Evolutionary conservation across 1,140 invertebrate species (phyloP).

Genomic region (Rhysida immarginata): DNA sequence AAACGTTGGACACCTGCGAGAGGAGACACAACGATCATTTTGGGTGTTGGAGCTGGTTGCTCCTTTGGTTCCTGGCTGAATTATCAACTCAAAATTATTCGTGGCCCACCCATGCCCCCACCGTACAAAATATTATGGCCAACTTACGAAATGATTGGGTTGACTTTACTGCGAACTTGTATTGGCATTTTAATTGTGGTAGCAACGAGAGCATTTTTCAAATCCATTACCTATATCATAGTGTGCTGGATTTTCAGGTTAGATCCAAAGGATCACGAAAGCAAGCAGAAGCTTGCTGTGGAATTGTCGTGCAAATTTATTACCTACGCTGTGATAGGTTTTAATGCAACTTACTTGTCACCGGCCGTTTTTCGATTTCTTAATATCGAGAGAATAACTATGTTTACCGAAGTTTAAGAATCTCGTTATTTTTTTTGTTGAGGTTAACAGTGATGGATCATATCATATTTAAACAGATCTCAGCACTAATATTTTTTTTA

Average conservation of each 20-base stretch:
- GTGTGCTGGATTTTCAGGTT: slow-evolving; percentile 49
- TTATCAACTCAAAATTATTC: slow-evolving; percentile 54
- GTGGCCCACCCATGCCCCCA: slow-evolving; percentile 31
- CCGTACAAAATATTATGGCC: slow-evolving; percentile 66
- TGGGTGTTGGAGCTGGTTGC: slow-evolving; percentile 62
- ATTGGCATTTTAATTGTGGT: slow-evolving; percentile 57
- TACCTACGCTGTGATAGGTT: slow-evolving; percentile 54
- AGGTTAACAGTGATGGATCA: no score
- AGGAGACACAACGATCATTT: slow-evolving; percentile 69
- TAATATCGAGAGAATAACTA: slow-evolving; percentile 58
- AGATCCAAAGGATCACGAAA: slow-evolving; percentile 34
- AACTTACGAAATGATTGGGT: slow-evolving; percentile 46
- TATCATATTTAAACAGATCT: no score
- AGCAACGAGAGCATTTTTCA: slow-evolving; percentile 47
- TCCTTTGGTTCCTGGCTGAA: slow-evolving; percentile 67
- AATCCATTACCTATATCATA: slow-evolving; percentile 47
- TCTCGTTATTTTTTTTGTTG: no score
- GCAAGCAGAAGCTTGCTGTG: slow-evolving; percentile 31
- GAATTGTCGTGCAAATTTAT: slow-evolving; percentile 69
- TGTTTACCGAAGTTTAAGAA: slow-evolving; percentile 62
- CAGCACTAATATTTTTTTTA: neutral
- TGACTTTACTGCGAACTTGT: slow-evolving; percentile 46
- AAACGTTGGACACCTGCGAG: slow-evolving; percentile 69
- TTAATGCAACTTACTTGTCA: slow-evolving; percentile 56
- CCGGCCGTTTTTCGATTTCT: slow-evolving; percentile 59